Percentiles rank a stretch among this genome's conserved stretches.
Conservation (phyloP, 2,113 vertebrate genomes). For the Bungarus multicinctus region DNA sequence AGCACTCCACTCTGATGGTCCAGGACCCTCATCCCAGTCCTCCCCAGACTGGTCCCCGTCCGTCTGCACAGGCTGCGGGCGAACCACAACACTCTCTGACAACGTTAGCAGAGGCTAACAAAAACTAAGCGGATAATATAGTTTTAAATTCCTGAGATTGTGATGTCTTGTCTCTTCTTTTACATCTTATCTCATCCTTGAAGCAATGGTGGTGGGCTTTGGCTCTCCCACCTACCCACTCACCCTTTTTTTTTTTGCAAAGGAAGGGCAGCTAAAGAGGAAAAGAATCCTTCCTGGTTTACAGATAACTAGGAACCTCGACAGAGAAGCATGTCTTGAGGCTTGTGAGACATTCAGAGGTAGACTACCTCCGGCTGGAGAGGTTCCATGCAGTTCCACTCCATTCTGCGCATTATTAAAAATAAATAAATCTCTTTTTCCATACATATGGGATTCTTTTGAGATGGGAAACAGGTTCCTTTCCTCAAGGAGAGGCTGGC, state of each 20-base stretch:
- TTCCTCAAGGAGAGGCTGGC: neutral
- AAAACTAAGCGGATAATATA: too few relatives aligned
- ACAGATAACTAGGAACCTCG: neutral
- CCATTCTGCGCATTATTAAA: neutral
- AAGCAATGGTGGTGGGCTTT: neutral
- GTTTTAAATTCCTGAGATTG: too few relatives aligned
- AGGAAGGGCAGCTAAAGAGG: neutral
- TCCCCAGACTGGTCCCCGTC: too few relatives aligned
- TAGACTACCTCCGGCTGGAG: neutral
- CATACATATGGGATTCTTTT: neutral
- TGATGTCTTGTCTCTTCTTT: too few relatives aligned
- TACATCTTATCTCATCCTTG: too few relatives aligned
- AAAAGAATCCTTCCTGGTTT: neutral
- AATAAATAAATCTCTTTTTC: neutral
- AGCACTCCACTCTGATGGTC: too few relatives aligned
- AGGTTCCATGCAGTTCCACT: neutral
- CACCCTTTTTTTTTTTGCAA: neutral
- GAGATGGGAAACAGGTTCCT: neutral
- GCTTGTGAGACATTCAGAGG: neutral
- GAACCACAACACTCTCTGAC: too few relatives aligned
- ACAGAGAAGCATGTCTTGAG: neutral
- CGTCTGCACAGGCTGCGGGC: too few relatives aligned
- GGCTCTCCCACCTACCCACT: rapidly evolving
- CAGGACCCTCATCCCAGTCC: too few relatives aligned
- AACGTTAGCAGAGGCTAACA: too few relatives aligned